phyloP scores from a whole-genome alignment of 2,888 invertebrate genomes.

The Agriopis aurantiaria region DNA sequence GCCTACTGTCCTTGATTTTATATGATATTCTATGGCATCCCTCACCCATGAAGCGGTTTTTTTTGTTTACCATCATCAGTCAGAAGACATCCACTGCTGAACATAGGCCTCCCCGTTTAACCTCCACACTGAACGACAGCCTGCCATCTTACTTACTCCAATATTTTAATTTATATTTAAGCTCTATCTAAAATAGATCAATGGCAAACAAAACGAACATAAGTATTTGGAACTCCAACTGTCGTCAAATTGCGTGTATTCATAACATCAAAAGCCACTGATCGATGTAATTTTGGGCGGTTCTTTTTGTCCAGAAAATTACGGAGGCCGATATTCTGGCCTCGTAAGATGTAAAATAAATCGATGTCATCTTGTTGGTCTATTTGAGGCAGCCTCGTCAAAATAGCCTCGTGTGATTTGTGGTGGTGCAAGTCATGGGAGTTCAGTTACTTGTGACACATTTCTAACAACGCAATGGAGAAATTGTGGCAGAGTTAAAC shows the following conservation, averaged over 20 bases:
- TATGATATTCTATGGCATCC: no score
- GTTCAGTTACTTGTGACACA: neutral
- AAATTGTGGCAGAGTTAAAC: no score
- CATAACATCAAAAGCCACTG: conserved; percentile 24
- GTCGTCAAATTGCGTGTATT: neutral
- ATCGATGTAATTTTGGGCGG: conserved; percentile 13
- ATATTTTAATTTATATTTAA: no score
- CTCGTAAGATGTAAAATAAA: conserved; percentile 47
- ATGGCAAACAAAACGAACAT: neutral
- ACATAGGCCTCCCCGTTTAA: no score
- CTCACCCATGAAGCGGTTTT: no score
- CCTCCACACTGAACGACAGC: no score
- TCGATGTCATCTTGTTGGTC: conserved; percentile 45
- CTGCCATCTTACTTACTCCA: no score
- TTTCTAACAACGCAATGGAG: neutral
- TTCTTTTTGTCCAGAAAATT: conserved; percentile 25
- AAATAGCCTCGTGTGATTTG: conserved; percentile 48
- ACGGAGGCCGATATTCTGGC: conserved; percentile 9
- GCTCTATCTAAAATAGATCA: neutral
- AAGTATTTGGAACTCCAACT: neutral
- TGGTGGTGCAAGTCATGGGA: conserved; percentile 24
- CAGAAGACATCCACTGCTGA: no score
- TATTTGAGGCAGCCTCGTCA: conserved; percentile 42
- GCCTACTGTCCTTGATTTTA: no score
- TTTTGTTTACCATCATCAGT: no score